Conservation (phyloP, 1,140 invertebrate species). For the Eubasilissa regina region DNA sequence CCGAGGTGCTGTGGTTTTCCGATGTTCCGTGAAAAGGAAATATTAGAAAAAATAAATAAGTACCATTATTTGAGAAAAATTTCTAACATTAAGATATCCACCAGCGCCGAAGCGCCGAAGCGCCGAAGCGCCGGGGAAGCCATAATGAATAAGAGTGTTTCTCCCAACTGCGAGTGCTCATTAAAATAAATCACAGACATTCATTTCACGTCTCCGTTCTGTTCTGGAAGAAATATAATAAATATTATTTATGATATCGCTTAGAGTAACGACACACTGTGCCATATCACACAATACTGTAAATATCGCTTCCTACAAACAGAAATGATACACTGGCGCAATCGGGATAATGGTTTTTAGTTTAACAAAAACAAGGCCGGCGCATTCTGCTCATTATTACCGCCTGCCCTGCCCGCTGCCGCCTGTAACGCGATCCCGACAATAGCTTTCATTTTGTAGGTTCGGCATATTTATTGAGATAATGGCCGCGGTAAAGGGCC, state of each 20-base stretch:
- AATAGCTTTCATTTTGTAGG: constrained; percentile 19
- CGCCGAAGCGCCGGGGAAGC: constrained; percentile 24
- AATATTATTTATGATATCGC: constrained; percentile 44
- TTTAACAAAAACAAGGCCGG: constrained; percentile 3
- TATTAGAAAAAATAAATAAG: constrained; percentile 43
- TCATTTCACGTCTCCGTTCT: constrained; percentile 43
- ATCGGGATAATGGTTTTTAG: constrained; percentile 32
- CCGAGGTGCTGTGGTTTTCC: constrained; percentile 4
- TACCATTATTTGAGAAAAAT: constrained; percentile 45
- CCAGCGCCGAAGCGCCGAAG: constrained; percentile 21
- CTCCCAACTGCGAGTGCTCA: constrained; percentile 42
- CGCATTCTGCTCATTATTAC: constrained; percentile 26
- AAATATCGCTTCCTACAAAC: constrained; percentile 15
- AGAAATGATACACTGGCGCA: constrained; percentile 23
- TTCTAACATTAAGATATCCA: constrained; percentile 44
- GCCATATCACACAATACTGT: constrained; percentile 36
- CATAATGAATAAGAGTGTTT: constrained; percentile 46
- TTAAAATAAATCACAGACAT: constrained; percentile 49
- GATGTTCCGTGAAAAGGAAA: constrained; percentile 26
- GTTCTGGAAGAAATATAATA: constrained; percentile 46
- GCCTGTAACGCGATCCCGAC: background rate
- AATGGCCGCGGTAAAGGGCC: constrained; percentile 27
- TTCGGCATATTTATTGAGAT: constrained; percentile 20
- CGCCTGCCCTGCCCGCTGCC: background rate
- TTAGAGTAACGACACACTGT: constrained; percentile 36